Conservation (phyloP, 2,113 vertebrate species). For the Corapipo altera region DNA sequence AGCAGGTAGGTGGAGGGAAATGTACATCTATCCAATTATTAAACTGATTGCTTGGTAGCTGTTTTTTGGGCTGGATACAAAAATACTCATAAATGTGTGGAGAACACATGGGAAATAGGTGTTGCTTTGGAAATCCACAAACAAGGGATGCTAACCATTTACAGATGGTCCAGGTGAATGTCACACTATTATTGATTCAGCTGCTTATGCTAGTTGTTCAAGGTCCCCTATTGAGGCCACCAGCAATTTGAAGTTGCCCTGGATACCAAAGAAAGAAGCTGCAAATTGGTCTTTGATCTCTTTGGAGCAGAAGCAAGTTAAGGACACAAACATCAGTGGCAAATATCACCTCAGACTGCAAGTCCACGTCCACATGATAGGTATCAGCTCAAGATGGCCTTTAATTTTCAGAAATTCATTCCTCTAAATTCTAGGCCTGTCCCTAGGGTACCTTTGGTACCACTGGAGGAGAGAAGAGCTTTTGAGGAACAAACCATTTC, state of each 20-base stretch:
- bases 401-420: neutral
- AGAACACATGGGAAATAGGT: neutral
- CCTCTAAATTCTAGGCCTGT: neutral
- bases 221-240: neutral
- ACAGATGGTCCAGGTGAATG: neutral
- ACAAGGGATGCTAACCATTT: neutral
- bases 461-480: neutral
- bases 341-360: neutral
- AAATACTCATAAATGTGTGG: neutral
- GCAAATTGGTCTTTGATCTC: neutral
- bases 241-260: neutral
- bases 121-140: neutral
- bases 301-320: neutral
- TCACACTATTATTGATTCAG: neutral
- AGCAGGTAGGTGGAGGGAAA: neutral
- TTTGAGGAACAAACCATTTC: neutral
- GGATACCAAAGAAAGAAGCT: neutral
- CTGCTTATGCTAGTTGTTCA: neutral
- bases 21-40: neutral
- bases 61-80: neutral
- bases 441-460: neutral
- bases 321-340: neutral
- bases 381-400: neutral
- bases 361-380: neutral
- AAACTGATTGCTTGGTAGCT: neutral